Base-by-base conservation (phyloP, 2,113 vertebrate genomes). In the Chaetodon auriga region DNA sequence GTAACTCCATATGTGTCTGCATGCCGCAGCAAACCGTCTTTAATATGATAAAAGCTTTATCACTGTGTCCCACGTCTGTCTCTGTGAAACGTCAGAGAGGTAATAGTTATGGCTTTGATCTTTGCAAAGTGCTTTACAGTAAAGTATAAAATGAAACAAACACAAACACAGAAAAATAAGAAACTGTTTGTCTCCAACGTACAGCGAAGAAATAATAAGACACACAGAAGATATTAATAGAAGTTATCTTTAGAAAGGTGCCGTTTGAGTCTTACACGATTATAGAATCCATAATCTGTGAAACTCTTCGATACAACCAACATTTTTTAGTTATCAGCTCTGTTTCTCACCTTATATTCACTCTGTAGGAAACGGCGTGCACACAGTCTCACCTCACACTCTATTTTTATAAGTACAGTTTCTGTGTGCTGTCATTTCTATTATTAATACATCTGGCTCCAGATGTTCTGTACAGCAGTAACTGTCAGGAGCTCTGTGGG, bases 391-490 rank as follows among this genome's bases (percentile, higher is more conserved):
- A 0, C 48, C 36, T 23, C 48, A 19, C 41, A 8, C 36, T 55
- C 1, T 21, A 9, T 45, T 43, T 45, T 54, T 30, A 41, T 53
- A 14, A 66, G 72, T 11, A 19, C 4, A 16, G 12, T 23, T 62
- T 19, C 18, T 46, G 45, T 43, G 23, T 35, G 14, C 41, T 63
- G 36, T 9, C 57, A 19, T 55, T 43, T 61, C 30, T 46, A 64
- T 69, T 65, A 86, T 76, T 86, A 38, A 71, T 74, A 38, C 10
- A 53, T 61, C 62, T 64, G 21, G 5, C 51, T 81, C 60, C 78
- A 86, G 63, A 72, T 87, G 68, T 80, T 73, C 15, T 45, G 15
- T 78, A 76, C 35, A 49, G 51, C 12, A 6, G 54, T 63, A 63
- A 69, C 79, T 77, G 82, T 63, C 70, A 70, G 51, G 38, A 23